Percentiles rank a stretch among this genome's conserved stretches.
Conservation (phyloP, 2,888 invertebrate species). For the Creontiades dilutus region DNA sequence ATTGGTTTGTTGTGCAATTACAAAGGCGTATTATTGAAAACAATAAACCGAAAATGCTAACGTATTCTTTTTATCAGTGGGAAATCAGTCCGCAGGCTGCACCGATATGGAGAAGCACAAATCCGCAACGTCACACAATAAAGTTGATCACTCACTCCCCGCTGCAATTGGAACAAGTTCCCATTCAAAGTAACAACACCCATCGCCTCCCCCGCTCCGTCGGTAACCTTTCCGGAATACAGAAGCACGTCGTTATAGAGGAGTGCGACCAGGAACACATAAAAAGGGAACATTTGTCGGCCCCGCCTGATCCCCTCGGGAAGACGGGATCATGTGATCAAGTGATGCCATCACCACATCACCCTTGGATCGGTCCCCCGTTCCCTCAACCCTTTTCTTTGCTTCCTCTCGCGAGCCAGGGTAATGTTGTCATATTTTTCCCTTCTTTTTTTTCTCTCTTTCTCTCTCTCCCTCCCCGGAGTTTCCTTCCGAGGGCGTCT, state of each 20-base stretch:
- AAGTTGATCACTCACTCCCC: no score
- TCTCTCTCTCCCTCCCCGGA: no score
- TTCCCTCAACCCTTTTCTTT: background rate
- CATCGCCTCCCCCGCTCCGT: constrained; percentile 2
- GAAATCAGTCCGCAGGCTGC: no score
- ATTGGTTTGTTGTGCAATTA: no score
- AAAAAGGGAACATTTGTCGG: constrained; percentile 31
- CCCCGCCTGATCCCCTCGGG: background rate
- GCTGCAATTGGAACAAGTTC: background rate
- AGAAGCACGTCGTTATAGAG: constrained; percentile 26
- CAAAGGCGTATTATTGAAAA: no score
- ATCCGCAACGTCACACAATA: no score
- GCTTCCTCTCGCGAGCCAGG: background rate
- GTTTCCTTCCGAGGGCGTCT: background rate
- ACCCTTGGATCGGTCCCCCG: background rate
- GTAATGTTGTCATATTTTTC: constrained; percentile 21
- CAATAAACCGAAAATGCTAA: no score
- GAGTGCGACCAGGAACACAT: constrained; percentile 20
- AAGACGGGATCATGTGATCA: constrained; percentile 40
- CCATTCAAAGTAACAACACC: background rate
- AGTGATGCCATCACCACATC: constrained; percentile 38
- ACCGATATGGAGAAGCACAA: no score
- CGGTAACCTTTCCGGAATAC: constrained; percentile 21
- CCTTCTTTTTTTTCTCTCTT: background rate
- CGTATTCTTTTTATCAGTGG: no score